Base-by-base conservation (phyloP, 2,797 vertebrate species). In the Parotocinclus haroldoi region DNA sequence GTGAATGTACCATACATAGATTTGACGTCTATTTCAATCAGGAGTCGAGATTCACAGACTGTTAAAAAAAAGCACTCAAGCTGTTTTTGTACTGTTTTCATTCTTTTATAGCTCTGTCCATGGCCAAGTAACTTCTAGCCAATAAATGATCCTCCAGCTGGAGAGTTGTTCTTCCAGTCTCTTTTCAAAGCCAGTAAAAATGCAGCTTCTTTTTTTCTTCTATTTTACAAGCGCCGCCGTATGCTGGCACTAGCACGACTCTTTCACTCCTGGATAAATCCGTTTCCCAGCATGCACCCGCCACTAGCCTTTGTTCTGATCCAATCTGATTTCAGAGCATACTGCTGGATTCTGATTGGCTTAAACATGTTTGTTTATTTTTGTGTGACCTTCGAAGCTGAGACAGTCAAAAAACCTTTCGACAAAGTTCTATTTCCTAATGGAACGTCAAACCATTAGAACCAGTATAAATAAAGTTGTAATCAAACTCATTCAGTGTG, bases 161-260 rank as follows among this genome's bases (percentile, higher is more conserved):
- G 48, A 68, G 53, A 19, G 42, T 46, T 68, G 7, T 37, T 55
- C 27, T 12, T 48, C 18, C 76, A 69, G 62, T 58, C 44, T 65
- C 10, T 50, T 50, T 14, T 6, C 52, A 46, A 53, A 79, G 78
- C 79, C 52, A 57, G 71, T 79, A 80, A 83, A 27, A 80, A 19
- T 13, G 55, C 75, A 19, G 78, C 83, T 78, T 65, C 58, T 66
- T 71, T 58, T 39, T 51, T 61, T 8, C 70, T 74, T 74, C 76
- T 82, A 82, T 83, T 88, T 87, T 87, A 87, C 84, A 81, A 88
- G 83, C 70, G 27, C 27, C 27, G 27, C 2, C 27, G 27, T 27
- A 27, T 27, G 83, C 78, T 82, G 83, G 81, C 83, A 83, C 71
- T 77, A 56, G 76, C 72, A 16, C 49, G 85, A 27, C 81, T 83